Percentiles rank a stretch among this genome's conserved stretches.
Evolutionary conservation across 2,113 vertebrate genomes (phyloP).

Genomic region (Colossoma macropomum): DNA sequence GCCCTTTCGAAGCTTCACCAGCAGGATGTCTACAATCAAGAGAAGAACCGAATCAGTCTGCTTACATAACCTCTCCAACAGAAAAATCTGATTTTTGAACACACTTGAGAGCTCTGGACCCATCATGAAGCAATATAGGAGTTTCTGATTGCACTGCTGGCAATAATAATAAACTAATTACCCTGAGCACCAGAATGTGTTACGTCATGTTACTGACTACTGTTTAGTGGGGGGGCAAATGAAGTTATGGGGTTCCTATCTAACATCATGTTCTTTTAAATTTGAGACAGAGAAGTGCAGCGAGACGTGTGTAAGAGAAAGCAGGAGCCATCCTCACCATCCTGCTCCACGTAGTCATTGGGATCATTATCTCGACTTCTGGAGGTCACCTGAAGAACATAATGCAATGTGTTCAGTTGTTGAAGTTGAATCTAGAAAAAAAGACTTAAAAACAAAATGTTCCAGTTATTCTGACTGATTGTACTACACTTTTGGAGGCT

Average conservation of each 20-base stretch:
- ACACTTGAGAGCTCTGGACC: background rate
- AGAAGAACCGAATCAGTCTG: background rate
- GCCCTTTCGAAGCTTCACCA: conserved; percentile 95
- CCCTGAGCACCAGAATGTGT: no score
- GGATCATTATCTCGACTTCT: conserved; percentile 96
- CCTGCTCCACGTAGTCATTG: conserved; percentile 95
- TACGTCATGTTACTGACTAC: no score
- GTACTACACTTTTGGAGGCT: no score
- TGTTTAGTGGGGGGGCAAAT: background rate
- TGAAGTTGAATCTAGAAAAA: no score
- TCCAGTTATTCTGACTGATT: no score
- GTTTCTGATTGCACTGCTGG: background rate
- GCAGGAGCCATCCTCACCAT: conserved; percentile 77
- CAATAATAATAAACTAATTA: background rate
- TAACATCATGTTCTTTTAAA: no score
- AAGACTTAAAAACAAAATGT: background rate
- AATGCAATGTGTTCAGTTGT: background rate
- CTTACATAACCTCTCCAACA: background rate
- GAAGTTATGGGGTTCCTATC: no score
- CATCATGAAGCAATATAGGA: background rate
- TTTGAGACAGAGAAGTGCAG: no score
- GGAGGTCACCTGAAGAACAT: conserved; percentile 87
- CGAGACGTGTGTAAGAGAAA: background rate
- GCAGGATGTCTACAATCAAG: conserved; percentile 85
- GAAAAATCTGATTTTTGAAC: background rate